Base-by-base conservation (phyloP, 2,888 invertebrate genomes). In the Glyphotaelius pellucidus region DNA sequence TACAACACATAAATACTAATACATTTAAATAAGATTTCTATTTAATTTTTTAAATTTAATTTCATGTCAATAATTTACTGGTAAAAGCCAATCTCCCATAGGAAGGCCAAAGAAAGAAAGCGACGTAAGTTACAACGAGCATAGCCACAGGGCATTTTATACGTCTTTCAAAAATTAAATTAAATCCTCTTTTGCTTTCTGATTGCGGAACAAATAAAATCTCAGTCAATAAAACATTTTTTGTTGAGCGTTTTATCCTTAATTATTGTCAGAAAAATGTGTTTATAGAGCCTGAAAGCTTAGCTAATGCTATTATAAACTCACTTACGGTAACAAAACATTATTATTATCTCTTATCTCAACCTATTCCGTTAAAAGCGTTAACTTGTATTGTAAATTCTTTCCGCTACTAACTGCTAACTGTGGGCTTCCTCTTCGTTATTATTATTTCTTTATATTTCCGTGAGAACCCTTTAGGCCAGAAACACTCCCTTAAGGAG, bases 401-500 rank as follows among this genome's bases (percentile, higher is more conserved):
- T 86, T 86, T 25, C 87, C 67, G 67, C 67, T 87, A 87, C 67
- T 87, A 14, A n/a, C 0, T 52, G n/a, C 25, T 85, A 38, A 38
- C n/a, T 11, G 32, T 19, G 32, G 32, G 7, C 19, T 42, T 38
- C 42, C 35, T 52, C 25, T 30, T 67, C 5, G 30, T 35, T 31
- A 35, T 87, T 87, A 87, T 67, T 67, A 87, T 52, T 87, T 87
- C 87, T 87, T 87, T 87, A 87, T 87, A 52, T 52, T 86, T 67
- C 31, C 52, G 52, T 31, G 67, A 87, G 67, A 87, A 67, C 87
- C 87, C 87, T 87, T 87, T 31, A 32, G 87, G 87, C 87, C 32
- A 87, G 87, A 87, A 87, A 31, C 52, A 52, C 52, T 87, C 87
- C 87, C 87, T 87, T 86, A 86, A 86, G 86, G 42, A 86, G n/a